Conservation (phyloP, 1,140 invertebrate species). For the Seison nebaliae region DNA sequence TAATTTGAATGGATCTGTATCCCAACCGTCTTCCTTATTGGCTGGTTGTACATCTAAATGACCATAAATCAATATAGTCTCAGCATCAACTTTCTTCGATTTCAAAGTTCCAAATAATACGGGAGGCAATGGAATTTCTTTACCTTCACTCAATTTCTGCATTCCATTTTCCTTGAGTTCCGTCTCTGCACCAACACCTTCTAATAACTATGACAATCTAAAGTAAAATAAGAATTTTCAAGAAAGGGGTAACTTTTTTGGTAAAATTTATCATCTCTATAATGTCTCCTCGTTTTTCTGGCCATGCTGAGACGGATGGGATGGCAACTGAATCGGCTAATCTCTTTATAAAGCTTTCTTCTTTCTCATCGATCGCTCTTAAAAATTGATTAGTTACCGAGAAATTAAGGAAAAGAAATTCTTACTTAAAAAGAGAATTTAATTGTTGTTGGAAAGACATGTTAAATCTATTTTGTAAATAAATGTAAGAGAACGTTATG, state of each 20-base stretch:
- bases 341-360: constrained; percentile 45
- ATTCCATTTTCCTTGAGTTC: constrained; percentile 52
- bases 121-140: constrained; percentile 49
- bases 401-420: too few species aligned
- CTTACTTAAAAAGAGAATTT: too few species aligned
- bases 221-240: background rate
- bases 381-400: too few species aligned
- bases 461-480: too few species aligned
- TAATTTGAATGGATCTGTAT: constrained; percentile 69
- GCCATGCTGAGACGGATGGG: constrained; percentile 70
- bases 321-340: constrained; percentile 65
- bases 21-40: constrained; percentile 60
- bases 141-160: constrained; percentile 42
- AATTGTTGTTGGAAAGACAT: too few species aligned
- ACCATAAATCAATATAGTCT: constrained; percentile 77
- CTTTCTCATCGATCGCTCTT: constrained; percentile 51
- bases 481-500: too few species aligned
- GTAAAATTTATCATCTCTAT: constrained; percentile 33
- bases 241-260: constrained; percentile 1
- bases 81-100: constrained; percentile 51
- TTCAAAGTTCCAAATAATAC: constrained; percentile 57
- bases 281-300: constrained; percentile 46
- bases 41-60: constrained; percentile 95
- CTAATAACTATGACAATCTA: constrained; percentile 32
- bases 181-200: constrained; percentile 43